These are phyloP conservation scores for Drosophila phalerata DNA, from an alignment of 2,888 invertebrate genomes.

Conservation along the genomic window DNA sequence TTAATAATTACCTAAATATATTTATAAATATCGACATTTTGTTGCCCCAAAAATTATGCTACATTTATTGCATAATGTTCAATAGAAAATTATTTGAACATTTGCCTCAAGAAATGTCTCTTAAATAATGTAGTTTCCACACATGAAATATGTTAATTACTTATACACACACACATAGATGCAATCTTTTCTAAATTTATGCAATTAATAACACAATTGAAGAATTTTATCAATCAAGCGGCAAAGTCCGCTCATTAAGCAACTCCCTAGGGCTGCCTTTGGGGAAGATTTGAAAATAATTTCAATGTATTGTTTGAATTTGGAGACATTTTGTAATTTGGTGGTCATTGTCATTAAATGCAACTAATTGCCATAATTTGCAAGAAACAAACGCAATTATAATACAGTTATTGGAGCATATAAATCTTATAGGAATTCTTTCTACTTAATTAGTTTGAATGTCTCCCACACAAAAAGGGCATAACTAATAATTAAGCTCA, in stretches of 20 bases:
- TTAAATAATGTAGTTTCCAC: not conserved
- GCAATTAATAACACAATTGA: constrained; percentile 33
- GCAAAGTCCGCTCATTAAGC: constrained; percentile 23
- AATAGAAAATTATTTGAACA: not conserved
- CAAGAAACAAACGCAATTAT: constrained; percentile 55
- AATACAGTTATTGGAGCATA: constrained; percentile 59
- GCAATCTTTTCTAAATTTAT: not conserved
- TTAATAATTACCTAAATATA: not conserved
- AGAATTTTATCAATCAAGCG: constrained; percentile 16
- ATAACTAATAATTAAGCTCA: constrained; percentile 76
- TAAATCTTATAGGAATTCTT: constrained; percentile 73
- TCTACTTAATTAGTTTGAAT: constrained; percentile 80
- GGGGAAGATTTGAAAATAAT: constrained; percentile 15
- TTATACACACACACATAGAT: not conserved
- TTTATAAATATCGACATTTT: not conserved
- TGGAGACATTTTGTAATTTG: constrained; percentile 43
- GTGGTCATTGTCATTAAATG: constrained; percentile 67
- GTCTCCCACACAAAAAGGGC: constrained; percentile 59
- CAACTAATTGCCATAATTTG: constrained; percentile 79
- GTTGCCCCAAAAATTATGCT: constrained; percentile 43
- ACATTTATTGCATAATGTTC: not conserved
- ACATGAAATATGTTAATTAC: constrained; percentile 6
- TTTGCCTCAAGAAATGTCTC: not conserved
- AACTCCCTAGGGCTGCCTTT: constrained; percentile 9
- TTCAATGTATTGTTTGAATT: constrained; percentile 38